Conservation (phyloP, 2,797 vertebrate genomes). For the Cephalopachus bancanus region DNA sequence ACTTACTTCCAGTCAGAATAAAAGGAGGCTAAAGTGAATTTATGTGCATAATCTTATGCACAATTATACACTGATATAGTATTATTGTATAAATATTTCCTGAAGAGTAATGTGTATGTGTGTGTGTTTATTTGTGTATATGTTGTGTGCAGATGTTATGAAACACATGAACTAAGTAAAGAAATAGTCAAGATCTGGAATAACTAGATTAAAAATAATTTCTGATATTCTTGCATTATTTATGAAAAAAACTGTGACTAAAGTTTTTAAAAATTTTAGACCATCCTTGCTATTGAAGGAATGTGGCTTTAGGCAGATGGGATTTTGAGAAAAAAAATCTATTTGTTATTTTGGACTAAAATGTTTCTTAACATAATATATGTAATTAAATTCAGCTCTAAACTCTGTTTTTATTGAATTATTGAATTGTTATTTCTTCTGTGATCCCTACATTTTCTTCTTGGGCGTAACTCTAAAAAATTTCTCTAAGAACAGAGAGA, state of each 20-base stretch:
- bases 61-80: slow-evolving; percentile 2
- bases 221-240: slow-evolving; percentile 6
- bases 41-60: background rate
- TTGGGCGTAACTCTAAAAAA: background rate
- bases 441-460: background rate
- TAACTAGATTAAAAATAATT: slow-evolving; percentile 6
- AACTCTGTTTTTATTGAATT: background rate
- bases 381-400: background rate
- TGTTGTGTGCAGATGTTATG: background rate
- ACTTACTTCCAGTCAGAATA: slow-evolving; percentile 38
- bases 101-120: background rate
- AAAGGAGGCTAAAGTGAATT: slow-evolving; percentile 17
- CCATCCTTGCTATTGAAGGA: background rate
- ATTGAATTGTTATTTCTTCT: slow-evolving; percentile 15
- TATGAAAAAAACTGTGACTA: slow-evolving; percentile 31
- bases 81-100: background rate
- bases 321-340: background rate
- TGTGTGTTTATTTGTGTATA: background rate
- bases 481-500: background rate
- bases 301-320: background rate
- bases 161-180: background rate
- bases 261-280: slow-evolving; percentile 27
- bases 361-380: background rate
- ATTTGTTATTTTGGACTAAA: slow-evolving; percentile 30
- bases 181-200: slow-evolving; percentile 1